These are phyloP conservation scores for Malacoraja senta DNA, from an alignment of 2,797 vertebrate species.

Conservation along the genomic window DNA sequence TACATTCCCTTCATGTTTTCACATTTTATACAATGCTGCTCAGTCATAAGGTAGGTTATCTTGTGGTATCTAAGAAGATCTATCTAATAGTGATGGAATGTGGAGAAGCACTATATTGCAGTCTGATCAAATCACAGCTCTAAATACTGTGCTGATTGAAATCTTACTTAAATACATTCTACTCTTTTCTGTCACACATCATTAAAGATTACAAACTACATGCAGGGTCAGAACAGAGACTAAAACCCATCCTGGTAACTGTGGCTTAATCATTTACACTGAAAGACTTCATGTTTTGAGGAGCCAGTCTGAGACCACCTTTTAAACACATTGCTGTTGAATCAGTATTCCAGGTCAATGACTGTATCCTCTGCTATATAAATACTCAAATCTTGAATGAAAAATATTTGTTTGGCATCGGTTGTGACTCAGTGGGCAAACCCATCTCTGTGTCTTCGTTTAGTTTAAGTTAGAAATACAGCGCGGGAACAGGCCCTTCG, in stretches of 20 bases:
- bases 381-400: neutral
- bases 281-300: neutral
- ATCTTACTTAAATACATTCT: conserved; percentile 36
- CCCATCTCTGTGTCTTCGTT: neutral
- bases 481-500: no score
- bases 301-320: no score
- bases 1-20: conserved; percentile 24
- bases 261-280: neutral
- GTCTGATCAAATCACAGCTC: conserved; percentile 30
- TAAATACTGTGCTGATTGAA: conserved; percentile 27
- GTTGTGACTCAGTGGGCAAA: neutral
- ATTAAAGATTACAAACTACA: conserved; percentile 25
- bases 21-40: conserved; percentile 17
- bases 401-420: neutral
- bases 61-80: conserved; percentile 1
- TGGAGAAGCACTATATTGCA: conserved; percentile 22
- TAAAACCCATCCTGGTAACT: neutral
- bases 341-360: neutral
- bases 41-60: conserved; percentile 26
- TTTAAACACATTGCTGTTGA: neutral
- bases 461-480: no score
- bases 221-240: neutral
- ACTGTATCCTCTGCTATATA: neutral
- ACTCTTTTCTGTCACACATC: conserved; percentile 35
- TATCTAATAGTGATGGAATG: conserved; percentile 36